Percentiles rank a stretch among this genome's conserved stretches.
These are phyloP conservation scores for Sterna hirundo DNA, from an alignment of 2,113 vertebrate species.

Conservation along the genomic window DNA sequence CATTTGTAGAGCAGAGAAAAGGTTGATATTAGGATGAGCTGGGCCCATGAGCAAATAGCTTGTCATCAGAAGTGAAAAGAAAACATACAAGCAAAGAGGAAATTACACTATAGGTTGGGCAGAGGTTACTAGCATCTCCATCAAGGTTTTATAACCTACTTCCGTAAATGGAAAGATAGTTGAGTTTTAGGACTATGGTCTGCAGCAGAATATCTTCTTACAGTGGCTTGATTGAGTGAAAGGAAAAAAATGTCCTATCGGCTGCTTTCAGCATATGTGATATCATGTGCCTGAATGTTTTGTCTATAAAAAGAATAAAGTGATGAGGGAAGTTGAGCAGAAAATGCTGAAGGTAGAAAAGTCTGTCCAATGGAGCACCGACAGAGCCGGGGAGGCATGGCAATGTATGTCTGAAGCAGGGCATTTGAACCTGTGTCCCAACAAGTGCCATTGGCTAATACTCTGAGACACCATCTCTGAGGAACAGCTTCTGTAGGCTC, in stretches of 20 bases:
- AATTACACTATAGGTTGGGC: background rate
- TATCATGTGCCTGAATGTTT: background rate
- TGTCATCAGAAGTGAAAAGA: background rate
- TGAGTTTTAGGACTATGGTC: background rate
- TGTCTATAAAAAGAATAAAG: background rate
- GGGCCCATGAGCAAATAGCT: rapidly evolving
- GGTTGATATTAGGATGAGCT: background rate
- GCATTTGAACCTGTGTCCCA: background rate
- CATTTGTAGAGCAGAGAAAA: background rate
- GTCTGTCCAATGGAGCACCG: background rate
- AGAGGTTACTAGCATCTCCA: background rate
- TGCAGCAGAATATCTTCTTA: background rate
- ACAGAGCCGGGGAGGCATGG: background rate
- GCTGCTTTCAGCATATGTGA: background rate
- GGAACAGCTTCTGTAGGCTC: background rate
- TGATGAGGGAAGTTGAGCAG: background rate
- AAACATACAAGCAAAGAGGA: background rate
- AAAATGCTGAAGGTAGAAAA: background rate
- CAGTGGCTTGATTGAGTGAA: background rate
- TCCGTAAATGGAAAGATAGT: background rate
- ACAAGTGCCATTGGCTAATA: background rate
- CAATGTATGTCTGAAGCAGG: background rate
- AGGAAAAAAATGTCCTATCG: background rate
- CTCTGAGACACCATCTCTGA: background rate
- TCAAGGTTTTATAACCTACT: background rate